These are phyloP conservation scores for Agrotis exclamationis DNA, from an alignment of 2,888 invertebrate genomes.

Conservation along the genomic window DNA sequence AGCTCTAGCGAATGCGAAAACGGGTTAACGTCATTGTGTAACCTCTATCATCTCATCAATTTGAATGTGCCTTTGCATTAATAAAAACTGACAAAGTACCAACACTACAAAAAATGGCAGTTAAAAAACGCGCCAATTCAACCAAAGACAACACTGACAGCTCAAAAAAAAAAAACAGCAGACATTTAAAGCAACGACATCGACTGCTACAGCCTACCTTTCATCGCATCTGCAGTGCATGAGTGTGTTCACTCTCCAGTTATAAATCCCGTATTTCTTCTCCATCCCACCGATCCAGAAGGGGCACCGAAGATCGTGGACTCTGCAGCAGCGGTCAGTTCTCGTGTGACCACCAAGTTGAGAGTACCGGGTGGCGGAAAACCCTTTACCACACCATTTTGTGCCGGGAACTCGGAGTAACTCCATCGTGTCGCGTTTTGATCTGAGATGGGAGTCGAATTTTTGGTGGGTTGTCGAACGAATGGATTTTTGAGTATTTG, in stretches of 20 bases:
- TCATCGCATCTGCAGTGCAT: slow-evolving; percentile 98
- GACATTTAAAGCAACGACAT: slow-evolving; percentile 63
- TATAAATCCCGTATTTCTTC: slow-evolving; percentile 96
- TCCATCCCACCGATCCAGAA: slow-evolving; percentile 96
- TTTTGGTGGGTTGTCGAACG: slow-evolving; percentile 23
- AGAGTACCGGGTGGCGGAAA: slow-evolving; percentile 95
- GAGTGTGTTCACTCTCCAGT: slow-evolving; percentile 97
- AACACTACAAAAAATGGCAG: slow-evolving; percentile 17
- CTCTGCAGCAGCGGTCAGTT: slow-evolving; percentile 97
- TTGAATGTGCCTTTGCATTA: too few species aligned
- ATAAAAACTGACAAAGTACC: not conserved
- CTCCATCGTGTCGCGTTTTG: slow-evolving; percentile 90
- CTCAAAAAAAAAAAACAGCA: slow-evolving; percentile 30
- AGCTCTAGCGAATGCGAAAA: not conserved
- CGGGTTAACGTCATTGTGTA: not conserved
- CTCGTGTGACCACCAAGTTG: slow-evolving; percentile 96
- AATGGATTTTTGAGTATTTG: not conserved
- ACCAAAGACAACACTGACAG: slow-evolving; percentile 19
- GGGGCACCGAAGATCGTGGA: slow-evolving; percentile 96
- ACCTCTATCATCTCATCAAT: not conserved
- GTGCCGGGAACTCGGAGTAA: slow-evolving; percentile 96
- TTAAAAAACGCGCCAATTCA: slow-evolving; percentile 14
- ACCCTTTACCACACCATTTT: slow-evolving; percentile 98
- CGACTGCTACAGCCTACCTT: slow-evolving; percentile 91
- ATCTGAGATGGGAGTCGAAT: slow-evolving; percentile 76